Base-by-base conservation (phyloP, 1,140 invertebrate species). In the Bombus difficillimus region DNA sequence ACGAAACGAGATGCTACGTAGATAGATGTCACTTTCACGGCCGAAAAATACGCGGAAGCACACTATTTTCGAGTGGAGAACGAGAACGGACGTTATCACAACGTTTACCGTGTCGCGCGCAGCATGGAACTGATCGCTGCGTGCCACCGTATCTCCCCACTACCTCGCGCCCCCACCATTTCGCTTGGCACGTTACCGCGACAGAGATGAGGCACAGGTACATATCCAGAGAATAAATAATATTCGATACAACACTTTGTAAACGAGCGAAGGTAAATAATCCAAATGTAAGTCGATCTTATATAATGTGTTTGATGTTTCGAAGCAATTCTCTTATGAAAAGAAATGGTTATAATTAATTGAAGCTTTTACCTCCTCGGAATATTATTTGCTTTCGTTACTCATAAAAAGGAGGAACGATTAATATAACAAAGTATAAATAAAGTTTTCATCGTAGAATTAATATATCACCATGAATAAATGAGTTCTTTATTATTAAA, bases 71-170 rank as follows among this genome's bases (percentile, higher is more conserved):
- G 71, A 47, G 47, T 57, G 37, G 37, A 77, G n/a, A 69, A 41
- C 6, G 41, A 32, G 34, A 25, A 76, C 34, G 53, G 43, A 41
- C 53, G 25, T 34, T 15, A 57, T 64, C 25, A 28, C 72, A 64
- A 28, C 73, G 79, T 76, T 82, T 13, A 74, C 73, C 77, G 81
- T 71, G 6, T 75, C 83, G 88, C 91, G 93, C 88, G 83, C 90
- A 88, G 89, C 92, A 92, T 92, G 90, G 81, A 91, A 94, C 93
- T 94, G 93, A 93, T 83, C 83, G 81, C 47, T 28, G 77, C 72
- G 77, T 85, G 79, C 72, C 72, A 57, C 72, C 81, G 57, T 77
- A 76, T 59, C 47, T 57, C 73, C 85, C 86, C 89, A 84, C 90
- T 69, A 72, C 85, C 25, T 47, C 69, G 47, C 37, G 37, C 47